Evolutionary conservation across 2,797 vertebrate genomes (phyloP).

Genomic region (Sternotherus odoratus): DNA sequence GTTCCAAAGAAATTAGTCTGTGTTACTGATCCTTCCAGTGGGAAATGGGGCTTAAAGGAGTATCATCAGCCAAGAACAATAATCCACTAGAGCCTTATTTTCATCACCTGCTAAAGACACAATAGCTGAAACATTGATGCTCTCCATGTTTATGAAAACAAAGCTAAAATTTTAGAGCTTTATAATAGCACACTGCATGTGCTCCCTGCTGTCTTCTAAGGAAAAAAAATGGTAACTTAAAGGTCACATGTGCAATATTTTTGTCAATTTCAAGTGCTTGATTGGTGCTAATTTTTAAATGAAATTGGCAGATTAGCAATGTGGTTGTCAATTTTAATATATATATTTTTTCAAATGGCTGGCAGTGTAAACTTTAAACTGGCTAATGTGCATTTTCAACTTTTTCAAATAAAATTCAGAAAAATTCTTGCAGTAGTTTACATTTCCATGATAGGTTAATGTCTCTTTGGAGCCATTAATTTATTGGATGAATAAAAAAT

Average conservation of each 20-base stretch:
- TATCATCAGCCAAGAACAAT: background rate
- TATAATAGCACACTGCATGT: background rate
- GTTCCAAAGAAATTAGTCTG: background rate
- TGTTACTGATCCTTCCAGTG: accelerated
- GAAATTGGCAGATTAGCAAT: constrained; percentile 63
- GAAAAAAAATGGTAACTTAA: constrained; percentile 26
- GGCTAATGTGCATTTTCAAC: constrained; percentile 51
- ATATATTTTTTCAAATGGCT: constrained; percentile 69
- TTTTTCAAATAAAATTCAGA: constrained; percentile 29
- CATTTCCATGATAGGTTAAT: background rate
- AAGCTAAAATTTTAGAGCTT: background rate
- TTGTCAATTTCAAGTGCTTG: constrained; percentile 67
- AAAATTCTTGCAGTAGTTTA: constrained; percentile 27
- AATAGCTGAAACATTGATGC: background rate
- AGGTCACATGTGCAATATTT: constrained; percentile 64
- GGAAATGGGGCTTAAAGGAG: background rate
- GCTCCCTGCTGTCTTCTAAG: constrained; percentile 29
- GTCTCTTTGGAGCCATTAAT: constrained; percentile 37
- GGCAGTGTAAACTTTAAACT: constrained; percentile 62
- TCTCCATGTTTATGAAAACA: background rate
- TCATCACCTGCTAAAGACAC: background rate
- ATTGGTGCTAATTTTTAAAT: constrained; percentile 76
- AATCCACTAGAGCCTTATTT: accelerated
- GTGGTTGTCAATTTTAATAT: constrained; percentile 67
- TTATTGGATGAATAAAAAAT: constrained; percentile 7